Base-by-base conservation (phyloP, 2,888 invertebrate species). In the Drosophila emarginata region DNA sequence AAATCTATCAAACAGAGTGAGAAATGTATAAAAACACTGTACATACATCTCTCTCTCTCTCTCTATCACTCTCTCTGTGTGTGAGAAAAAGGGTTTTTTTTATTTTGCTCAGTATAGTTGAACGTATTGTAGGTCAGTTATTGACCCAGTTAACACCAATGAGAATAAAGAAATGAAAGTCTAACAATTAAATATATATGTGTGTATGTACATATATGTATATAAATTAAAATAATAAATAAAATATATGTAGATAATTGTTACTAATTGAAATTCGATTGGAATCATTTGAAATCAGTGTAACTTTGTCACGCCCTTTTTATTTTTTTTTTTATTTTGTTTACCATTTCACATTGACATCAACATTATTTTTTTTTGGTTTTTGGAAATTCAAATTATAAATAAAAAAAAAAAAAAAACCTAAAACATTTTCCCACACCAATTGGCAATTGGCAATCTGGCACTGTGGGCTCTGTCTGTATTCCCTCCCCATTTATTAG, bases 111-210 rank as follows among this genome's bases (percentile, higher is more conserved):
- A 12, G 7, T 67, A 58, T 74, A 54, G 66, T 53, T 37, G 36
- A 4, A 15, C 51, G 26, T 61, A 72, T 56, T 77, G 80, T 83
- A 86, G 82, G 82, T 83, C 82, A 83, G 82, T 86, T 77, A 61
- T 77, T 80, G 86, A 83, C 82, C 86, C 72, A 83, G 76, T 79
- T 82, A 80, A 79, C 76, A 32, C 11, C 11, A 28, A 80, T 82
- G 83, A 54, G 39, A 51, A 53, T 58, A 7, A 62, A 28, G 28
- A 28, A 28, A 28, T 23, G 2, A 23, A 23, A 23, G 23, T n/a
- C n/a, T n/a, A n/a, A n/a, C n/a, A n/a, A n/a, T n/a, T n/a, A n/a
- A n/a, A n/a, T n/a, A n/a, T n/a, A n/a, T n/a, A n/a, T n/a, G n/a
- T n/a, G n/a, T n/a, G n/a, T n/a, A n/a, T n/a, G n/a, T n/a, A n/a